Base-by-base conservation (phyloP, 1,140 invertebrate species). In the Lepidotrigona ventralis region DNA sequence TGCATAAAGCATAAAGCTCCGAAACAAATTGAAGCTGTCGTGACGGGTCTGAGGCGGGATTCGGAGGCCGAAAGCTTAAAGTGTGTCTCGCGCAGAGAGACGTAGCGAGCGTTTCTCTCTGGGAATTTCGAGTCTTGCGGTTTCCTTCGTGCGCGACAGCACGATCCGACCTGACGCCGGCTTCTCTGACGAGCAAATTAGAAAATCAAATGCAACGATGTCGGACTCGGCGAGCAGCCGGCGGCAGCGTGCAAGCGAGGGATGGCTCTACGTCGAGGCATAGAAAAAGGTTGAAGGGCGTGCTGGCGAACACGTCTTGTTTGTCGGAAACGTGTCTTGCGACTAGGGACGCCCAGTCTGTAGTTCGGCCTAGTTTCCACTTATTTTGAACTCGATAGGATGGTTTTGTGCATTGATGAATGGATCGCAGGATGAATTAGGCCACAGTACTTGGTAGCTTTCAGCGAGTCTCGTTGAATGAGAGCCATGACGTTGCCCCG, bases 121-220 rank as follows among this genome's bases (percentile, higher is more conserved):
- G 26, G 12, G 53, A 73, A 29, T 68, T 21, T 33, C 33, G 21
- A 46, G 33, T 14, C 23, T 51, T 33, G 33, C 19, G 21, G 29
- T 39, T 11, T 23, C n/a, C 21, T 11, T 33, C 64, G 29, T 17
- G 29, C 69, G 51, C 15, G 39, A 46, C 39, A 17, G 15, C 21
- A 15, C 21, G 23, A 71, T 4, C 69, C 68, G 23, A 23, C 39
- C 23, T 71, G 68, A 46, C 39, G 39, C 21, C 23, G 1, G 23
- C 53, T n/a, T 29, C 46, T 23, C n/a, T 29, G 39, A 29, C 29
- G 29, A 80, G 68, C 21, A 14, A 63, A 73, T 72, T 81, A 69
- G 76, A 69, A 26, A 81, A 81, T 81, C 54, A 51, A 73, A 81
- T 29, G 39, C 58, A 11, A 78, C 23, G 46, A 68, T 15, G 23